Evolutionary conservation across 2,888 invertebrate genomes (phyloP).

Genomic region (Netelia inedita): DNA sequence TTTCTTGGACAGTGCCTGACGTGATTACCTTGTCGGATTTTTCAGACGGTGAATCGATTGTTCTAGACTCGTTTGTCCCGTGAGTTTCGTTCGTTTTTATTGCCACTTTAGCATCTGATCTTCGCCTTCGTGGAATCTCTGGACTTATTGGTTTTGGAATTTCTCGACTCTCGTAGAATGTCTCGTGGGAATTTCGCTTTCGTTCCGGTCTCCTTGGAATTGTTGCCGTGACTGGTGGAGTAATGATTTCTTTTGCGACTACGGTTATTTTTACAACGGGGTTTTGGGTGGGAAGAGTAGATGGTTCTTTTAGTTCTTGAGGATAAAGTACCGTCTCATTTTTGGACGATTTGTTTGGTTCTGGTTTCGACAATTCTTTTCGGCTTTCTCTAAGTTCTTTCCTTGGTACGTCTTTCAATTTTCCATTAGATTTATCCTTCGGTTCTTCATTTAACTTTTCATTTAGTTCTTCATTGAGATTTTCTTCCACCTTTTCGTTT

Average conservation of each 20-base stretch:
- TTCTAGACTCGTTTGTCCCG: not conserved
- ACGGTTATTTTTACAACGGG: constrained; percentile 73
- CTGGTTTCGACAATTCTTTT: constrained; percentile 59
- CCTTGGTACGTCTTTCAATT: not conserved
- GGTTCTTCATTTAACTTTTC: not conserved
- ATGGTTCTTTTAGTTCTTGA: not conserved
- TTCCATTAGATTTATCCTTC: not conserved
- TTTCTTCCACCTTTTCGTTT: not conserved
- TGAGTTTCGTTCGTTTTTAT: constrained; percentile 24
- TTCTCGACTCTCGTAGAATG: constrained; percentile 43
- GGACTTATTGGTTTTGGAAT: constrained; percentile 53
- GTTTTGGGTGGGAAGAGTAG: not conserved
- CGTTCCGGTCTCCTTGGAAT: constrained; percentile 76
- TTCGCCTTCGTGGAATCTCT: constrained; percentile 72
- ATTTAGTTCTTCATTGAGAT: not conserved
- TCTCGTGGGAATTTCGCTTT: constrained; percentile 71
- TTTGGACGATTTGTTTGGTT: constrained; percentile 14
- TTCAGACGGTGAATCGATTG: constrained; percentile 14
- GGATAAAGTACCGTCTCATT: constrained; percentile 31
- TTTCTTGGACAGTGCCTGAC: constrained; percentile 22
- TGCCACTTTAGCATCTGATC: constrained; percentile 58
- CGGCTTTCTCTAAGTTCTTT: not conserved
- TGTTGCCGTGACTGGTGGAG: constrained; percentile 60
- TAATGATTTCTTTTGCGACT: constrained; percentile 72
- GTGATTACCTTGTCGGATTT: constrained; percentile 38